Evolutionary conservation across 2,113 vertebrate genomes (phyloP).

Genomic region (Cyanoramphus novaezelandiae): DNA sequence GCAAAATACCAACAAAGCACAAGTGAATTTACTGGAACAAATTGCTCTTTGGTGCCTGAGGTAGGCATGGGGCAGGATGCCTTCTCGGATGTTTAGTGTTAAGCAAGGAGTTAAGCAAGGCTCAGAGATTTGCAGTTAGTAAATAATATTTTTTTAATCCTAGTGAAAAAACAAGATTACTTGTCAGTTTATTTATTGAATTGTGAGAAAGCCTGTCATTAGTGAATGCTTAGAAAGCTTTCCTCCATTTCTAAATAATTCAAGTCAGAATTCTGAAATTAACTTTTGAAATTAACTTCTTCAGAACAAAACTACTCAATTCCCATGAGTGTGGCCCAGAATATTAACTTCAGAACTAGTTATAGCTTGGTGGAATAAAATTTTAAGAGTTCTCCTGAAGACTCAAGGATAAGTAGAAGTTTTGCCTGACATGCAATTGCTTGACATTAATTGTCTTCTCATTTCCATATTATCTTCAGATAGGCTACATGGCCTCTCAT

Average conservation of each 20-base stretch:
- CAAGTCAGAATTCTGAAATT: not conserved
- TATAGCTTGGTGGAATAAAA: not conserved
- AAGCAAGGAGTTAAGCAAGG: not conserved
- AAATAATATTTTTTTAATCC: not conserved
- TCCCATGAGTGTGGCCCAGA: rapidly evolving
- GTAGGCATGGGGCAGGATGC: not conserved
- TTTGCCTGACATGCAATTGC: not conserved
- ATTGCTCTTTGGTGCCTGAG: not conserved
- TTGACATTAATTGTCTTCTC: not conserved
- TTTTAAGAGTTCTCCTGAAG: not conserved
- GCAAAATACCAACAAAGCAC: not conserved
- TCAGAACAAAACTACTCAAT: not conserved
- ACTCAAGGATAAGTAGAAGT: not conserved
- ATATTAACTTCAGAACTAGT: not conserved
- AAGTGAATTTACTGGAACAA: not conserved
- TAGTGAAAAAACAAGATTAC: not conserved
- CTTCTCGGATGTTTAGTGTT: not conserved
- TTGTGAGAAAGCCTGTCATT: not conserved
- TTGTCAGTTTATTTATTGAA: rapidly evolving
- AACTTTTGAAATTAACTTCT: not conserved
- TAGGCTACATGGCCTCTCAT: rapidly evolving
- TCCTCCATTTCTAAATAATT: not conserved
- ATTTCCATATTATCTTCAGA: not conserved
- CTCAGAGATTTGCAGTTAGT: not conserved
- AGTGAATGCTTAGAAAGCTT: not conserved